These are phyloP conservation scores for Sebastes alutus DNA, from an alignment of 2,797 vertebrate species.

Conservation along the genomic window DNA sequence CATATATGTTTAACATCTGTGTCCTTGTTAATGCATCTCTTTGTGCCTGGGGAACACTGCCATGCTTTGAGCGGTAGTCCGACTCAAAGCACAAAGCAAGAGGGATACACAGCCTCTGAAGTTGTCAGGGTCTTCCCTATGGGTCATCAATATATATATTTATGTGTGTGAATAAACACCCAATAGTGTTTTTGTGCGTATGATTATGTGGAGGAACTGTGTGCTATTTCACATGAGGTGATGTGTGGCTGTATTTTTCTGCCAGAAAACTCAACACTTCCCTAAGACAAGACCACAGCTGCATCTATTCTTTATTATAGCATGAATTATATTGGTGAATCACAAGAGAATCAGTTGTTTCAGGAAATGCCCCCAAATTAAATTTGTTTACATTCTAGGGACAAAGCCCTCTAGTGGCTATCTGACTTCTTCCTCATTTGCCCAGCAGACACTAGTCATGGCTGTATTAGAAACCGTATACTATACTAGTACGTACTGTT, in stretches of 20 bases:
- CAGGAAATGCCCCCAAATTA: background rate
- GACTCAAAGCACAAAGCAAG: background rate
- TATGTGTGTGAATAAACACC: constrained; percentile 8
- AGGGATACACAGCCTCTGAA: constrained; percentile 6
- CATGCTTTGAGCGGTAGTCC: constrained; percentile 16
- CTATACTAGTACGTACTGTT: too few species aligned
- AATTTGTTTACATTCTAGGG: background rate
- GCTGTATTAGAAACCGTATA: fast-evolving
- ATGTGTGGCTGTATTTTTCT: background rate
- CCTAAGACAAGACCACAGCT: background rate
- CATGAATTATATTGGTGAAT: background rate
- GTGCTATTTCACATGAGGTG: background rate
- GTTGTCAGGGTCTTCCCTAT: constrained; percentile 1
- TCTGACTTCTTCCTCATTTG: background rate
- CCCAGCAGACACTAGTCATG: background rate
- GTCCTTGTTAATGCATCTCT: constrained; percentile 25
- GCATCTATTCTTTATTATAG: background rate
- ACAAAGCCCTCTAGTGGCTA: background rate
- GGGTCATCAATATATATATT: constrained; percentile 5
- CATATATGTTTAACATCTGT: constrained; percentile 17
- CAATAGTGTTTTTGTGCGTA: background rate
- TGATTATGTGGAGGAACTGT: constrained; percentile 8
- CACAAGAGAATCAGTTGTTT: background rate
- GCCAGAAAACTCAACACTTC: constrained; percentile 1
- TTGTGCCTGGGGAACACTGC: background rate